Evolutionary conservation across 2,113 vertebrate genomes (phyloP).

Genomic region (Seriola dumerili): DNA sequence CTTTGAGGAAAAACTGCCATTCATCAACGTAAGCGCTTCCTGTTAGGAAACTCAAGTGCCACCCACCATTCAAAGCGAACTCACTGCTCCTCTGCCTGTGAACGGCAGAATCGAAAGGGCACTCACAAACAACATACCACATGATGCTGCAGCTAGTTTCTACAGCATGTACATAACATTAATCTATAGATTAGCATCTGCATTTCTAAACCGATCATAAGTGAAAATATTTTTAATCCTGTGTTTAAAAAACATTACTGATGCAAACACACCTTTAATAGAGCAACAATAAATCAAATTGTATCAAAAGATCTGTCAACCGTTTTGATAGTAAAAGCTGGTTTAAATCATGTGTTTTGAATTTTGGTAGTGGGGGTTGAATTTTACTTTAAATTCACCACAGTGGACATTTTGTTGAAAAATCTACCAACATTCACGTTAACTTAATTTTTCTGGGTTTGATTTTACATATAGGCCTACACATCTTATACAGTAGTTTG

Average conservation of each 20-base stretch:
- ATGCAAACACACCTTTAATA: not conserved
- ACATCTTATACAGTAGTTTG: no score
- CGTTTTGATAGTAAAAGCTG: not conserved
- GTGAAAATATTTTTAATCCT: not conserved
- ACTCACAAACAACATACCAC: not conserved
- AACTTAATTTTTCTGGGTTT: no score
- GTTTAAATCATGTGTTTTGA: not conserved
- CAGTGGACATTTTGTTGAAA: not conserved
- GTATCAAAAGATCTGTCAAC: not conserved
- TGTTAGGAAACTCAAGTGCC: constrained; percentile 72
- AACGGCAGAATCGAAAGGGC: constrained; percentile 27
- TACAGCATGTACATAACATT: no score
- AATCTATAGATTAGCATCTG: no score
- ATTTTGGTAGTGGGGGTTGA: not conserved
- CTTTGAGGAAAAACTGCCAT: constrained; percentile 71
- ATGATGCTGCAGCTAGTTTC: not conserved
- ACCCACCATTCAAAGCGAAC: constrained; percentile 63
- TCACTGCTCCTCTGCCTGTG: constrained; percentile 8
- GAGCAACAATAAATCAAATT: not conserved
- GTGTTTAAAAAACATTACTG: no score
- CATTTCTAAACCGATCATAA: not conserved
- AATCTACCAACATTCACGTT: no score
- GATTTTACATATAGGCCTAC: no score
- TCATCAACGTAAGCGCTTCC: constrained; percentile 75
- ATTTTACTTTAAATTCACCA: not conserved